A percentile compares a stretch with the other conserved stretches of the same genome.
phyloP scores from a whole-genome alignment of 2,113 vertebrate genomes.

The Lates calcarifer region DNA sequence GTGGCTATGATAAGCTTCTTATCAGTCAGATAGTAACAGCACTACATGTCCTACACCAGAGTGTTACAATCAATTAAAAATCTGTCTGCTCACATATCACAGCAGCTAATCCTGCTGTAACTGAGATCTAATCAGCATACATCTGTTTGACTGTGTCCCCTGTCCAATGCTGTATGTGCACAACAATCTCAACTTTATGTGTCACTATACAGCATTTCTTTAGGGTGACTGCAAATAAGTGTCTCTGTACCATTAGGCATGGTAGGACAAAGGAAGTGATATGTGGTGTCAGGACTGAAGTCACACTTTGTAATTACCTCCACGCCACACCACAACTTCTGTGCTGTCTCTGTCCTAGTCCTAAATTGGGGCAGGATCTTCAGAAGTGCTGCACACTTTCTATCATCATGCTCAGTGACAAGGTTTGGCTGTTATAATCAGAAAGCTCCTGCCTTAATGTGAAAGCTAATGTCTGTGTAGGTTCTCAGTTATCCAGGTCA shows the following conservation, averaged over 20 bases:
- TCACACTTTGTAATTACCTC: too few relatives aligned
- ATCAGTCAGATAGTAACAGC: conserved; percentile 12
- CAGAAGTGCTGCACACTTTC: too few relatives aligned
- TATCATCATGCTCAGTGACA: too few relatives aligned
- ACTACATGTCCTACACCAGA: background rate
- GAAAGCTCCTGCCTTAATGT: background rate
- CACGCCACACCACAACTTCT: too few relatives aligned
- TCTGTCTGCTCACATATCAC: conserved; percentile 8
- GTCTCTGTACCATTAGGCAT: too few relatives aligned
- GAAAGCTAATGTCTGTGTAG: too few relatives aligned
- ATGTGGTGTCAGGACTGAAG: too few relatives aligned
- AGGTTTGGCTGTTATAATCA: background rate
- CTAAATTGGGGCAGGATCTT: too few relatives aligned
- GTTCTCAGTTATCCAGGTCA: too few relatives aligned
- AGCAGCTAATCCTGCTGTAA: conserved; percentile 16
- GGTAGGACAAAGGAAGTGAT: too few relatives aligned
- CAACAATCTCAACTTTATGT: background rate
- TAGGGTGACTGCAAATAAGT: too few relatives aligned
- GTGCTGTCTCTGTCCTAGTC: too few relatives aligned
- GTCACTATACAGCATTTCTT: background rate
- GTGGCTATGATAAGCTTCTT: conserved; percentile 4
- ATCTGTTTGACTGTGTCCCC: conserved; percentile 1
- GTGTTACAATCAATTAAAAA: conserved; percentile 22
- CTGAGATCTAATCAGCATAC: conserved; percentile 5
- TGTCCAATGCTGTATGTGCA: background rate